Evolutionary conservation across 2,113 vertebrate species (phyloP).

Genomic region (Cathartes aura): DNA sequence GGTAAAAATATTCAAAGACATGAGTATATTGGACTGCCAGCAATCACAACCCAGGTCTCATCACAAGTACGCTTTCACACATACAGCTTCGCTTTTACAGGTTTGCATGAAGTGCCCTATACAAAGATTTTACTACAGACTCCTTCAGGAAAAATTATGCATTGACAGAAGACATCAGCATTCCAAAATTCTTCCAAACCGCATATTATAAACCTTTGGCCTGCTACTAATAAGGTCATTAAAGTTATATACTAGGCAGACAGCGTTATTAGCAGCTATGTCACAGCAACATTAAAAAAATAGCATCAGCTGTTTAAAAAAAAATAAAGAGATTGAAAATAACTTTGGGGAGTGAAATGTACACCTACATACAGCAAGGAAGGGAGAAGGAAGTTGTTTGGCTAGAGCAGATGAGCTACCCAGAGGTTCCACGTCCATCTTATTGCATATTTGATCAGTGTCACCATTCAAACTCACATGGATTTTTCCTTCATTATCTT

Average conservation of each 20-base stretch:
- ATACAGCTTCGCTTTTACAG: background rate
- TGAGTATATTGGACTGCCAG: conserved; percentile 55
- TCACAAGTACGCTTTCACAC: background rate
- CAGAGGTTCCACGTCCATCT: background rate
- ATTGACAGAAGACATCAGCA: background rate
- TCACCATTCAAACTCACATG: background rate
- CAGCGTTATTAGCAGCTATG: conserved; percentile 27
- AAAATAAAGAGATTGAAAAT: background rate
- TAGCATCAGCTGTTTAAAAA: background rate
- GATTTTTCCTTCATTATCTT: conserved; percentile 1
- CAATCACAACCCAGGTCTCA: conserved; percentile 47
- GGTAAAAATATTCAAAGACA: conserved; percentile 21
- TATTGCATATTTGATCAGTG: background rate
- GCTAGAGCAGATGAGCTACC: background rate
- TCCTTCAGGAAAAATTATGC: background rate
- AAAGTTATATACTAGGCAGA: conserved; percentile 18
- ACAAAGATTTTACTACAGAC: background rate
- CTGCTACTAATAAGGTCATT: background rate
- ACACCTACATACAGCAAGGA: background rate
- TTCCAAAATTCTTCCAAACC: background rate
- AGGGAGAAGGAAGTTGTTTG: background rate
- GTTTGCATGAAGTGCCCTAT: background rate
- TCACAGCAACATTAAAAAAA: conserved; percentile 1
- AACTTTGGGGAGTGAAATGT: background rate
- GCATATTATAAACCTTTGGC: background rate